Evolutionary conservation across 2,797 vertebrate genomes (phyloP), one percentile per base, ranked within the genome.

Genomic region (Thamnophis elegans): DNA sequence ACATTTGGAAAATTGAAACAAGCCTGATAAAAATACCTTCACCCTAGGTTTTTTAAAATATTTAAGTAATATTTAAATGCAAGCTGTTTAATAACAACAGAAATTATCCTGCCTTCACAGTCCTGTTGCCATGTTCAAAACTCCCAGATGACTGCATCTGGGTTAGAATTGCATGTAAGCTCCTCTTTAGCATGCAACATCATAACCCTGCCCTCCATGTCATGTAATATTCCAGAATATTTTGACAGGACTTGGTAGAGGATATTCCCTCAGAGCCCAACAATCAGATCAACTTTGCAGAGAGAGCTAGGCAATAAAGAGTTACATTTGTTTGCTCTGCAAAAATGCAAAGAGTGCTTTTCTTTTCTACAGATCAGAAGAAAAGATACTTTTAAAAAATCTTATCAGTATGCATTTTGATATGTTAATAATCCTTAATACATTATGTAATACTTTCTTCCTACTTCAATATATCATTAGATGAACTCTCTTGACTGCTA

Each of bases 181-280:
- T 96, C 96, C 93, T 90, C 3, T 82, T 86, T 2, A 93, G 58
- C 85, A 94, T 93, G 42, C 3, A 92, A 94, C 87, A 59, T 90
- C 93, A 91, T 95, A 92, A 60, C 68, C 1, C 90, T 25, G 42
- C 51, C 0, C 1, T 91, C 95, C 96, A 94, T 95, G 96, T 96
- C 96, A 95, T 89, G 68, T 88, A 56, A 16, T 0, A 14, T 20
- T 42, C 68, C 0, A 68, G 91, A 47, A 92, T 97, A 94, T 97
- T 96, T 95, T 96, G 95, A 97, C 95, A 96, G 94, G 82, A 59
- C 90, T 32, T 12, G 0, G 73, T 88, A 94, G 87, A 14, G 92
- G 94, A 91, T 1, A 90, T 89, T 91, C 96, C 94, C 28, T 54
- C 0, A 47, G 96, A 95, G 96, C 95, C 68, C 32, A 56, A 59